Evolutionary conservation across 2,113 vertebrate species (phyloP).

Genomic region (Coracopsis vasa): DNA sequence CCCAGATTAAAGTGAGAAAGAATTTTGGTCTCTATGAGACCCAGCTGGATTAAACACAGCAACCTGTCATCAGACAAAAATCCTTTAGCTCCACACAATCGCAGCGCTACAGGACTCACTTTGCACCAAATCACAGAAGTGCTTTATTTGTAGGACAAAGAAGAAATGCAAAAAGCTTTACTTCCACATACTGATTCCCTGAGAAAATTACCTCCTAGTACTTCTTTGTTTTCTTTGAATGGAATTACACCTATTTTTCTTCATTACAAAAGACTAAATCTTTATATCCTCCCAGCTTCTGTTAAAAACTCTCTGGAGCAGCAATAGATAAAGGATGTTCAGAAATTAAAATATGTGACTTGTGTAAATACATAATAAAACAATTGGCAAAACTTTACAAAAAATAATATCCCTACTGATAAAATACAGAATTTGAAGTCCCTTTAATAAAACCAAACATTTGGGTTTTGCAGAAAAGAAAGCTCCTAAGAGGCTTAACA

Average conservation of each 20-base stretch:
- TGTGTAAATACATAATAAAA: constrained; percentile 40
- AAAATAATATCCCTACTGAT: constrained; percentile 6
- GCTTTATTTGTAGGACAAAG: neutral
- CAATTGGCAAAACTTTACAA: constrained; percentile 38
- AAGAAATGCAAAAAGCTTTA: neutral
- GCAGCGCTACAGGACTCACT: neutral
- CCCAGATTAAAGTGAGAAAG: neutral
- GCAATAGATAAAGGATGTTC: constrained; percentile 4
- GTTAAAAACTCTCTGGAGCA: neutral
- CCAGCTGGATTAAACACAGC: neutral
- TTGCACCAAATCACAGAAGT: neutral
- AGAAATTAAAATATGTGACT: constrained; percentile 46
- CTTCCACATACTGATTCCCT: neutral
- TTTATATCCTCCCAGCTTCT: constrained; percentile 1
- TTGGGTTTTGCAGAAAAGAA: constrained; percentile 2
- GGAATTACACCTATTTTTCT: constrained; percentile 25
- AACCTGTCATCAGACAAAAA: neutral
- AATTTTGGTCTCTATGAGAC: neutral
- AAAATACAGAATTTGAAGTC: neutral
- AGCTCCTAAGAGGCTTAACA: constrained; percentile 16
- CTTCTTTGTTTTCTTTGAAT: constrained; percentile 26
- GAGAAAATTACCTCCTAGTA: neutral
- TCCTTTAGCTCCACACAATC: neutral
- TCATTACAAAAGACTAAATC: constrained; percentile 14
- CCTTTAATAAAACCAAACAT: constrained; percentile 23